Percentiles rank a stretch among this genome's conserved stretches.
phyloP scores from a whole-genome alignment of 2,888 invertebrate species.

The Drosophila longiperda region DNA sequence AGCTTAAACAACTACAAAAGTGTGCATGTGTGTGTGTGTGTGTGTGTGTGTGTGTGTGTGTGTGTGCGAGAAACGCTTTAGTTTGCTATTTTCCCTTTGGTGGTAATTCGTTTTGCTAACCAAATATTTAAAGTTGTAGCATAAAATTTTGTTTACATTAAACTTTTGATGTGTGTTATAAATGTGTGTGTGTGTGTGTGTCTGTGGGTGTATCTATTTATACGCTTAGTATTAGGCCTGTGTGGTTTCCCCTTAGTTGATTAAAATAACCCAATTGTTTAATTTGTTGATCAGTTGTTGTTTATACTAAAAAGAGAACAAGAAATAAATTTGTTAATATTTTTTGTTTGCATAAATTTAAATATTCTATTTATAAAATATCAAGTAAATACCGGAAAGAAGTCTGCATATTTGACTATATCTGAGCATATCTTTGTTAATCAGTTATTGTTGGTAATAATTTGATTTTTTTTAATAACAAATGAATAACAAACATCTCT shows the following conservation, averaged over 20 bases:
- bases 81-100: slow-evolving; percentile 11
- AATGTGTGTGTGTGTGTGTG: neutral
- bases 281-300: slow-evolving; percentile 46
- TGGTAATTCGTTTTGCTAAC: slow-evolving; percentile 9
- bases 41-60: slow-evolving; percentile 13
- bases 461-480: neutral
- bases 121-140: neutral
- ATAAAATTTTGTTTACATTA: slow-evolving; percentile 21
- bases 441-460: neutral
- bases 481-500: too few species aligned
- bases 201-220: slow-evolving; percentile 9
- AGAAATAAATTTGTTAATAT: neutral
- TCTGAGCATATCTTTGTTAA: too few species aligned
- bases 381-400: neutral
- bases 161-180: slow-evolving; percentile 4
- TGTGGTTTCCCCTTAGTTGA: slow-evolving; percentile 44
- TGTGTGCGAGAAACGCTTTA: slow-evolving; percentile 5
- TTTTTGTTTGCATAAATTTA: neutral
- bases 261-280: slow-evolving; percentile 41
- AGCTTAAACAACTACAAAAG: slow-evolving; percentile 30
- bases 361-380: neutral
- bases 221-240: slow-evolving; percentile 54
- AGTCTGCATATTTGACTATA: too few species aligned
- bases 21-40: slow-evolving; percentile 21
- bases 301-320: slow-evolving; percentile 56